Base-by-base conservation (phyloP, 2,888 invertebrate genomes). In the Limnephilus marmoratus region DNA sequence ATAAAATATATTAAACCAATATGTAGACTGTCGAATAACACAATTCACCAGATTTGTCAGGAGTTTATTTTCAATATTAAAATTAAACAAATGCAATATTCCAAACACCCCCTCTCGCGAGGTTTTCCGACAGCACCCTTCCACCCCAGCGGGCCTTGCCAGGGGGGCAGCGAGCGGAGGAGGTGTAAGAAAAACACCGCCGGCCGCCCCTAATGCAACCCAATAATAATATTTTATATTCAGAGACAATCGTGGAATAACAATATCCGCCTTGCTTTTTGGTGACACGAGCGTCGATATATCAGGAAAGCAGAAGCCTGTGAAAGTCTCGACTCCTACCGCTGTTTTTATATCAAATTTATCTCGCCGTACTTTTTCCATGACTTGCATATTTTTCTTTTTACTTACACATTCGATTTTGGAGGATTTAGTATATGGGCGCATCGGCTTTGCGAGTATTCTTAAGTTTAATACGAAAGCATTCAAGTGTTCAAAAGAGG, bases 91-190 rank as follows among this genome's bases (percentile, higher is more conserved):
- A 93, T 92, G 92, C 92, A 93, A 93, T 91, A 91, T 92, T 92
- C 91, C 89, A 90, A 83, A 90, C 85, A 86, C 85, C 92, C 92
- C 92, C 91, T 87, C 82, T 45, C 49, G 11, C 83, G 29, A 90
- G 68, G 90, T 92, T 93, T 92, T 89, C 91, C 93, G 90, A 92
- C 91, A 85, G 93, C 82, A 80, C 90, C 45, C 80, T 96, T 95
- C 95, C 95, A 95, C 95, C 95, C 94, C 94, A 94, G 94, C 94
- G 94, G 94, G 94, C 93, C 94, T 94, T 95, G 90, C 87, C 90
- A 87, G 91, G 93, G 90, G 89, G 90, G 92, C 90, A 91, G 85
- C 81, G 80, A 68, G 81, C 81, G 91, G 92, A 93, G 91, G 91
- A 93, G 93, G 93, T 93, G 93, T 92, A 94, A 94, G 93, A 91